phyloP scores from a whole-genome alignment of 1,140 invertebrate species.

The Drosophila pseudoananassae region DNA sequence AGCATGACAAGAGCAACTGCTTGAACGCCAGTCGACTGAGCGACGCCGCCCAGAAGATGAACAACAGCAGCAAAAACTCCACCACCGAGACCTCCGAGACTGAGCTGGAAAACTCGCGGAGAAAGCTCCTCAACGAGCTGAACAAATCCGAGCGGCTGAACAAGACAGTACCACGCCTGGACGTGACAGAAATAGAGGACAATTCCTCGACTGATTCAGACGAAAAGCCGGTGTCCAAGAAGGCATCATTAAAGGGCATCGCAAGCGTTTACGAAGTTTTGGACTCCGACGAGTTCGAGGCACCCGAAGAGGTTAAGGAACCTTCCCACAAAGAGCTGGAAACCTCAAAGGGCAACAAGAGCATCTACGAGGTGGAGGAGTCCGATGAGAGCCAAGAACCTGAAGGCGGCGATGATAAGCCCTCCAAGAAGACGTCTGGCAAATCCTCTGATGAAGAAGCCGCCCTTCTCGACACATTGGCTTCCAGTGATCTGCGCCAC shows the following conservation, averaged over 20 bases:
- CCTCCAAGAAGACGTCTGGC: constrained; percentile 2
- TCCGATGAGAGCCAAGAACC: background rate
- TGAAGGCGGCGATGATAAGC: background rate
- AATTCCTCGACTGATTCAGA: constrained; percentile 27
- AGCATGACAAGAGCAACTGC: constrained; percentile 16
- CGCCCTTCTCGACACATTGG: constrained; percentile 35
- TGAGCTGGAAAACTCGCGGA: constrained; percentile 34
- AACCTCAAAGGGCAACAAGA: background rate
- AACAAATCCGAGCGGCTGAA: constrained; percentile 58
- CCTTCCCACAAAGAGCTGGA: background rate
- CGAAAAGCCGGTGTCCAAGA: background rate
- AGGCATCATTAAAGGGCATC: background rate
- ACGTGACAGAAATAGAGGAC: constrained; percentile 20
- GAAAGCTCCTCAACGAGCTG: constrained; percentile 28
- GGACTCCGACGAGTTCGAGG: constrained; percentile 3
- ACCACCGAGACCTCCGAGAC: constrained; percentile 9
- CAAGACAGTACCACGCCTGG: constrained; percentile 40
- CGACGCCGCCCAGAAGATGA: constrained; percentile 38
- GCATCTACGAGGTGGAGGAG: constrained; percentile 18
- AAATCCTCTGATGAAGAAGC: constrained; percentile 45
- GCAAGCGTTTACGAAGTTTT: constrained; percentile 14
- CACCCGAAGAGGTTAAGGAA: background rate
- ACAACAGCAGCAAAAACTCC: constrained; percentile 14
- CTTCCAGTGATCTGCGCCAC: constrained; percentile 57
- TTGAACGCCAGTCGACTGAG: constrained; percentile 48